Conservation (phyloP, 2,888 invertebrate species). For the Cosmia pyralina region DNA sequence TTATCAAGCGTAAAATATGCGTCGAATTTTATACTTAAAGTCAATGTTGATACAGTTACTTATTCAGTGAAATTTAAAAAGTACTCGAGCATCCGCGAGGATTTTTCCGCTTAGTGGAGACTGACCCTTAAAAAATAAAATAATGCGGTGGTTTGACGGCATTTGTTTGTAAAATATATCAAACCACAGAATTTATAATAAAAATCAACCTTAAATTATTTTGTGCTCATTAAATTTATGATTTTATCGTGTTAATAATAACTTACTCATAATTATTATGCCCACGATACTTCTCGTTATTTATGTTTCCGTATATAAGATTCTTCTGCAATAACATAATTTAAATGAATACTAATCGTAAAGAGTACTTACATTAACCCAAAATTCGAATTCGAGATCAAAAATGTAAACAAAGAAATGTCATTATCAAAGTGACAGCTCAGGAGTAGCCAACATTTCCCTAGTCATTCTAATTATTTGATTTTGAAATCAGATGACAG, state of each 20-base stretch:
- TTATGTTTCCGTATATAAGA: background rate
- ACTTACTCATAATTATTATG: background rate
- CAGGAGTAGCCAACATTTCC: no score
- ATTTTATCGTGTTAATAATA: background rate
- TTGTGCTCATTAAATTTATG: background rate
- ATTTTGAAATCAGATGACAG: no score
- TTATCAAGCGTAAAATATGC: no score
- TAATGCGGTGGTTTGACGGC: background rate
- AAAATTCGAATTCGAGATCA: no score
- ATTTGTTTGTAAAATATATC: background rate
- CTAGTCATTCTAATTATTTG: no score
- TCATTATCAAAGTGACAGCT: no score
- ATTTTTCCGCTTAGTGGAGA: no score
- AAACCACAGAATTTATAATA: background rate
- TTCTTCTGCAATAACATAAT: constrained; percentile 14
- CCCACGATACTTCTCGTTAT: background rate
- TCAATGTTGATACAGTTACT: no score
- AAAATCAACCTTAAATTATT: background rate
- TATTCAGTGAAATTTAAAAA: no score
- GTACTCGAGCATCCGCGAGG: no score
- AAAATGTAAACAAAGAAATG: no score
- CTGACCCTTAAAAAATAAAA: background rate
- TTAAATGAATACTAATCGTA: background rate
- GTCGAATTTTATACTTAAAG: no score
- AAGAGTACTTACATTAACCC: background rate